These are phyloP conservation scores for Margaritifera margaritifera DNA, from an alignment of 2,888 invertebrate species.

Conservation along the genomic window DNA sequence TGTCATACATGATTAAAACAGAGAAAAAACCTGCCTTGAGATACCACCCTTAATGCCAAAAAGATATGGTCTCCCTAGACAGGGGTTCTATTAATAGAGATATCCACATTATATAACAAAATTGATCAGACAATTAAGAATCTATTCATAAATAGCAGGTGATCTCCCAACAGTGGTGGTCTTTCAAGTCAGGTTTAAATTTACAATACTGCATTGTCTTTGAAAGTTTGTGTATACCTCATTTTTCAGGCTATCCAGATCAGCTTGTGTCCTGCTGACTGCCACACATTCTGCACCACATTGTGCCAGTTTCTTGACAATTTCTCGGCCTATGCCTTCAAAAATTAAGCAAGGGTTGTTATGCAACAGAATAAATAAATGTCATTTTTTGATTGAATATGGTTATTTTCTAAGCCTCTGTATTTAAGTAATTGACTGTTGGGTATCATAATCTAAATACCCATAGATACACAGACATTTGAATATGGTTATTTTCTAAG, in stretches of 20 bases:
- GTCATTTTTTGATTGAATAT: not conserved
- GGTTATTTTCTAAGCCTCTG: not conserved
- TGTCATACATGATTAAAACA: too few relatives aligned
- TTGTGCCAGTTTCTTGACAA: constrained; percentile 81
- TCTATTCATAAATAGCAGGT: too few relatives aligned
- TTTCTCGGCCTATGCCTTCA: constrained; percentile 86
- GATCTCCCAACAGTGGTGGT: not conserved
- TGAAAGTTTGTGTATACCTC: constrained; percentile 38
- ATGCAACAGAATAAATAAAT: not conserved
- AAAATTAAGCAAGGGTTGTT: not conserved
- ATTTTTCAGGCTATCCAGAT: constrained; percentile 79
- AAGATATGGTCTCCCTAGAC: too few relatives aligned
- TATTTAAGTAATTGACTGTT: not conserved
- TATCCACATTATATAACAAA: too few relatives aligned
- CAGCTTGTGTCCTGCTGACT: constrained; percentile 80
- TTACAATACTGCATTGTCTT: not conserved
- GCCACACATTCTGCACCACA: constrained; percentile 86
- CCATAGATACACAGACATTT: not conserved
- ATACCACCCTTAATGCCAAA: too few relatives aligned
- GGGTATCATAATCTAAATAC: not conserved
- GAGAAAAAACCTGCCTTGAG: too few relatives aligned
- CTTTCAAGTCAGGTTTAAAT: not conserved
- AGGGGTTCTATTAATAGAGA: too few relatives aligned
- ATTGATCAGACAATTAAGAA: too few relatives aligned
- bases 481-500: too few relatives aligned